phyloP scores from a whole-genome alignment of 2,113 vertebrate genomes.

The Percina caprodes region DNA sequence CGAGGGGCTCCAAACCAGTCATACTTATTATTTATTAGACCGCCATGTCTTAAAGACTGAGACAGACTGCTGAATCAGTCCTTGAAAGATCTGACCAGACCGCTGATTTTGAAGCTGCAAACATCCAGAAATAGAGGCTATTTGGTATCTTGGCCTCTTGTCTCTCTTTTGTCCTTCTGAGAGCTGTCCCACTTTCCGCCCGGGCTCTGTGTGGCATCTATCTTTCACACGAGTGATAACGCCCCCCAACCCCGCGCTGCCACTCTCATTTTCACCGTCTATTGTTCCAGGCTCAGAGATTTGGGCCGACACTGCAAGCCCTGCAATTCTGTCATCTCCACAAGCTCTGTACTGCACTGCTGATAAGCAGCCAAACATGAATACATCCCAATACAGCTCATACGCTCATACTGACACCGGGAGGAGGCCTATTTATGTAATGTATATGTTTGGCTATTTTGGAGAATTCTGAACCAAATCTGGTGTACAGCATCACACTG shows the following conservation, averaged over 20 bases:
- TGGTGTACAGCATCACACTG: not conserved
- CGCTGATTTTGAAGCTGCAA: conserved; percentile 7
- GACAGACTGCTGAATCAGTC: conserved; percentile 41
- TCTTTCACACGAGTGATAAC: conserved; percentile 64
- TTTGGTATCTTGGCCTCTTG: conserved; percentile 17
- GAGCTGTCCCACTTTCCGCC: conserved; percentile 78
- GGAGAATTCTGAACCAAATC: conserved; percentile 17
- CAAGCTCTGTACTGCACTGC: conserved; percentile 52
- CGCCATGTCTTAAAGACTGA: conserved; percentile 1
- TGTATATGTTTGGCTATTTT: conserved; percentile 26
- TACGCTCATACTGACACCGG: conserved; percentile 12
- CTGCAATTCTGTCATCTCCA: conserved; percentile 58
- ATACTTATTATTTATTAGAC: conserved; percentile 53
- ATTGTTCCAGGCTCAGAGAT: conserved; percentile 67
- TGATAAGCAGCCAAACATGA: conserved; percentile 67
- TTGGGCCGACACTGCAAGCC: conserved; percentile 43
- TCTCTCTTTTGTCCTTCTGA: conserved; percentile 63
- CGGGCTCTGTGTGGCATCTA: conserved; percentile 70
- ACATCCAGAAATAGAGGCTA: conserved; percentile 26
- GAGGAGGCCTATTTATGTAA: conserved; percentile 28
- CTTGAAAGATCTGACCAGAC: conserved; percentile 27
- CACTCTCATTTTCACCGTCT: conserved; percentile 65
- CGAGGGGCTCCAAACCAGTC: not conserved
- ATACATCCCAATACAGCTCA: conserved; percentile 59
- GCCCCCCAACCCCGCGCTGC: conserved; percentile 35